Evolutionary conservation across 2,113 vertebrate species (phyloP).

Genomic region (Lucifuga dentata): DNA sequence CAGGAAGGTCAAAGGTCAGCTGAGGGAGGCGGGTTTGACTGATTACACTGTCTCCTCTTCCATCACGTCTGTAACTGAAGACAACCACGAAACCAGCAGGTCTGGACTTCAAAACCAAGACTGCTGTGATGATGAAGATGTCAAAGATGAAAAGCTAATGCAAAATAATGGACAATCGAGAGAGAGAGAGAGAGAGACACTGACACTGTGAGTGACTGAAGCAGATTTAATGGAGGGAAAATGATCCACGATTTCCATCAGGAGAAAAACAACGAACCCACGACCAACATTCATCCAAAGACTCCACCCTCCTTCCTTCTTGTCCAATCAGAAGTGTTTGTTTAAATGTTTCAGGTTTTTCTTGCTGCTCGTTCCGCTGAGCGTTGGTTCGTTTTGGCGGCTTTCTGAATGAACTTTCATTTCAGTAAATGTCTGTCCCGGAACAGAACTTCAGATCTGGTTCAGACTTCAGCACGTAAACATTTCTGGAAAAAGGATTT

Average conservation of each 20-base stretch:
- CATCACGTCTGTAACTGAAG: too few relatives aligned
- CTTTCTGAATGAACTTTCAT: neutral
- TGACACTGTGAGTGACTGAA: conserved; percentile 48
- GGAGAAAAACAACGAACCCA: neutral
- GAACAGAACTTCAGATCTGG: neutral
- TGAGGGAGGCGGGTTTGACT: neutral
- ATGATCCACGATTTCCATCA: conserved; percentile 13
- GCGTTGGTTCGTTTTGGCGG: neutral
- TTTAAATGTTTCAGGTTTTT: conserved; percentile 5
- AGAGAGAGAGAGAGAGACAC: too few relatives aligned
- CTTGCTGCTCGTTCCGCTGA: conserved; percentile 9
- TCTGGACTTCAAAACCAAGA: neutral
- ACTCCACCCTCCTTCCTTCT: neutral
- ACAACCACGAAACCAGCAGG: too few relatives aligned
- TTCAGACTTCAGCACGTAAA: neutral
- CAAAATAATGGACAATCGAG: conserved; percentile 1
- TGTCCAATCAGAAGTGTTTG: neutral
- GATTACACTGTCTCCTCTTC: neutral
- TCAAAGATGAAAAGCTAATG: too few relatives aligned
- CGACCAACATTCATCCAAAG: conserved; percentile 17
- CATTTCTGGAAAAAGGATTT: neutral
- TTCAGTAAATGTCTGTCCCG: conserved; percentile 4
- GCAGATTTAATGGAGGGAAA: conserved; percentile 29
- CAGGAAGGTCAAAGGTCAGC: neutral
- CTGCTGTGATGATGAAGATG: conserved; percentile 10